Percentiles rank a stretch among this genome's conserved stretches.
Conservation (phyloP, 2,888 invertebrate species). For the Andrena minutula region DNA sequence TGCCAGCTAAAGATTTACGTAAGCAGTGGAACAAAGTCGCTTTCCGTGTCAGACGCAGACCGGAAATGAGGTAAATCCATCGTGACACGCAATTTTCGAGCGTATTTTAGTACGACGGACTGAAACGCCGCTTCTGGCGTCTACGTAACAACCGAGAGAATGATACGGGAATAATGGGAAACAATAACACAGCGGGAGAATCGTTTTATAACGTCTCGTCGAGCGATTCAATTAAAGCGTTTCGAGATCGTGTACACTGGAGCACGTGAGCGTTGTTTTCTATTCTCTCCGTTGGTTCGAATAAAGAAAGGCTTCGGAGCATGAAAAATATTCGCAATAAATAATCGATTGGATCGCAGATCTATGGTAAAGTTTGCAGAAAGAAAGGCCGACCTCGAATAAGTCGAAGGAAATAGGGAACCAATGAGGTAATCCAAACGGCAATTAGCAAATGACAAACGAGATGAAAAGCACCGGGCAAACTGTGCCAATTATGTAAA, state of each 20-base stretch:
- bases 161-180: background rate
- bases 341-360: slow-evolving; percentile 3
- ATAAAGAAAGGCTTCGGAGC: no score
- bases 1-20: background rate
- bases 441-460: slow-evolving; percentile 22
- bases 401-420: background rate
- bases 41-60: background rate
- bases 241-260: no score
- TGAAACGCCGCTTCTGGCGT: background rate
- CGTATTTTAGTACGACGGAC: background rate
- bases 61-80: slow-evolving; percentile 28
- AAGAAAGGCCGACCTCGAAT: slow-evolving; percentile 18
- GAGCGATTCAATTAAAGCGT: background rate
- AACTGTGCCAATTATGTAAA: slow-evolving; percentile 21
- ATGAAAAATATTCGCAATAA: background rate
- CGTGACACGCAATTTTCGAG: slow-evolving; percentile 12
- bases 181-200: background rate
- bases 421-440: slow-evolving; percentile 21
- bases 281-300: no score
- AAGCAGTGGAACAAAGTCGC: background rate
- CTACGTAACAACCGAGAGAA: background rate
- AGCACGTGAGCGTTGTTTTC: no score
- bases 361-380: background rate
- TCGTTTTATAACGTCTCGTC: background rate
- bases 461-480: background rate